Evolutionary conservation across 2,113 vertebrate species (phyloP), one percentile per base, ranked within the genome.

Genomic region (Rhombomys opimus): DNA sequence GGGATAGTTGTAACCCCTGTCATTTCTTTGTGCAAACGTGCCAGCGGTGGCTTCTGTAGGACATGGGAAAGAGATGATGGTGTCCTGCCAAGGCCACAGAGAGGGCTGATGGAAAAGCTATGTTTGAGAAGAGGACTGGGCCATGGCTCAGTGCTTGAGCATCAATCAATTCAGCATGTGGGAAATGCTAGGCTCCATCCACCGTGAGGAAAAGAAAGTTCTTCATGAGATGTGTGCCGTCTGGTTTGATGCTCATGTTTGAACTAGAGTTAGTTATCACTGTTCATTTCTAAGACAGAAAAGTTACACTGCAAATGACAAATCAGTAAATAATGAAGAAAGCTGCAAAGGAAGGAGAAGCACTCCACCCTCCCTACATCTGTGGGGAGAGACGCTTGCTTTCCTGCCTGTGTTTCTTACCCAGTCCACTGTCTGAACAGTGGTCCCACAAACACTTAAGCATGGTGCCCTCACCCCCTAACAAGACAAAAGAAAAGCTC

Each of bases 401-500:
- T 41, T 72, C 67, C 65, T 30, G 25, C 11, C 25, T 12, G 61
- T 63, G 14, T 52, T 89, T 12, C 15, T 82, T 59, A 22, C 23
- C 20, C 11, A 63, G 38, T 35, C 35, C 61, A 7, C 41, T 67
- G 2, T 52, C 1, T 63, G 27, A 89, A 78, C 61, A 93, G 46
- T 14, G 65, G 6, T 25, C 67, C 17, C 68, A 46, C n/a, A 84
- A 75, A 91, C 87, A 38, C 25, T 17, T 22, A 25, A 57, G 11
- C 15, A 22, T 6, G 15, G 0, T 5, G 1, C 5, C 2, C 23
- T 3, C 57, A 1, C 4, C 17, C 38, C 35, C 8, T 32, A 87
- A 35, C 90, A 41, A 61, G 50, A 32, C 46, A 50, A 75, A n/a
- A 52, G 65, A 76, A 76, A 77, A 76, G 15, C 32, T 59, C 13